phyloP scores from a whole-genome alignment of 2,888 invertebrate genomes.

The Ophioninae sp. region DNA sequence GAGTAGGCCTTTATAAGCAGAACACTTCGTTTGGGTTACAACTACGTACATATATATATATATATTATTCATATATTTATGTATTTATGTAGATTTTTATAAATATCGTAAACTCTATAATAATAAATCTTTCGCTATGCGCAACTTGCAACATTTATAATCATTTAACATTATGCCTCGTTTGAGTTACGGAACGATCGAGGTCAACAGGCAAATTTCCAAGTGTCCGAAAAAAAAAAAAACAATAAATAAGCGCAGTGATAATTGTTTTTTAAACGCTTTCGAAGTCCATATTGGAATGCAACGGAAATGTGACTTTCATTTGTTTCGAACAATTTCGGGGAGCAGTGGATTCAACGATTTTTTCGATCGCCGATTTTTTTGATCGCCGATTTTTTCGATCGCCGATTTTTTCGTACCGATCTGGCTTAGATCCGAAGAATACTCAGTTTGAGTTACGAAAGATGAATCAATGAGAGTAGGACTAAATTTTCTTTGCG shows the following conservation, averaged over 20 bases:
- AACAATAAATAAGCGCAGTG: conserved; percentile 37
- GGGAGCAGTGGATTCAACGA: neutral
- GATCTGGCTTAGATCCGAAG: too few relatives aligned
- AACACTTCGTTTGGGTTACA: conserved; percentile 75
- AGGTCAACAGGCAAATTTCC: conserved; percentile 73
- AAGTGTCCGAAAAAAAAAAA: conserved; percentile 68
- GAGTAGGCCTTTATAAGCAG: conserved; percentile 72
- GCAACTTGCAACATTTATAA: conserved; percentile 68
- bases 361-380: neutral
- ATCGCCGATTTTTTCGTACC: conserved; percentile 15
- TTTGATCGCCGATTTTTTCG: conserved; percentile 60
- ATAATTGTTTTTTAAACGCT: conserved; percentile 37
- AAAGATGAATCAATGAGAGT: too few relatives aligned
- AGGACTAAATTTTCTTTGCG: too few relatives aligned
- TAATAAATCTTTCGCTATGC: conserved; percentile 61
- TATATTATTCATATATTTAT: conserved; percentile 67
- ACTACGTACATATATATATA: conserved; percentile 73
- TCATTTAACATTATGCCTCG: conserved; percentile 60
- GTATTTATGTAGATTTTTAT: conserved; percentile 69
- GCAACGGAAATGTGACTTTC: neutral
- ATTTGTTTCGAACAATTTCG: neutral
- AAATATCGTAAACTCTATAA: conserved; percentile 77
- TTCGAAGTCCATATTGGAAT: neutral
- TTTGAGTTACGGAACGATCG: conserved; percentile 66
- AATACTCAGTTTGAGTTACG: too few relatives aligned